These are phyloP conservation scores for Paralichthys olivaceus DNA, from an alignment of 2,113 vertebrate species.

Conservation along the genomic window DNA sequence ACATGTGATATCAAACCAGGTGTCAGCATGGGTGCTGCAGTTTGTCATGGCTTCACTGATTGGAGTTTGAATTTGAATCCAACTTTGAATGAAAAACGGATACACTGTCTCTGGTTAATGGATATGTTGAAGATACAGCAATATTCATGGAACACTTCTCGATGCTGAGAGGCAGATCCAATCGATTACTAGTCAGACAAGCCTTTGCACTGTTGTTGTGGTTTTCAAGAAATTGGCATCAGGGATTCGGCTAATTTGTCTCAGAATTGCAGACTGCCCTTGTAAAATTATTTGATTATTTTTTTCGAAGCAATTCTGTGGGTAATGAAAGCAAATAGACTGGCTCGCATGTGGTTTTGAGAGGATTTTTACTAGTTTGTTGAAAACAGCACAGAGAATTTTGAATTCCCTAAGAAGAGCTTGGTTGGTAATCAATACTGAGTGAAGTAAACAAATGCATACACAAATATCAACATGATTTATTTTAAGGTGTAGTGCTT, in stretches of 20 bases:
- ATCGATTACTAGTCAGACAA: slow-evolving; percentile 37
- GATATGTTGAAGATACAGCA: slow-evolving; percentile 26
- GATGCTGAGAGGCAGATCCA: slow-evolving; percentile 26
- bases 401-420: neutral
- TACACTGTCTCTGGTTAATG: slow-evolving; percentile 29
- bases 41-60: slow-evolving; percentile 1
- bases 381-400: slow-evolving; percentile 3
- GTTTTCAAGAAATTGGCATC: slow-evolving; percentile 25
- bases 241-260: slow-evolving; percentile 23
- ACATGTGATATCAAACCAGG: slow-evolving; percentile 31
- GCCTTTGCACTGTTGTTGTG: slow-evolving; percentile 10
- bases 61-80: slow-evolving; percentile 12
- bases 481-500: neutral
- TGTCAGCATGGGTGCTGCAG: slow-evolving; percentile 23
- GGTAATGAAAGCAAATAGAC: slow-evolving; percentile 24
- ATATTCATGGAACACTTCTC: slow-evolving; percentile 39
- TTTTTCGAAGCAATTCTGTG: neutral
- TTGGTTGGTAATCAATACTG: slow-evolving; percentile 30
- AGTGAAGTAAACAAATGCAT: neutral
- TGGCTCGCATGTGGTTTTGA: neutral
- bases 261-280: slow-evolving; percentile 8
- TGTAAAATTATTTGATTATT: slow-evolving; percentile 32
- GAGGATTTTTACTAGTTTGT: slow-evolving; percentile 17
- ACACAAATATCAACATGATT: slow-evolving; percentile 12
- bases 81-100: slow-evolving; percentile 15